phyloP scores from a whole-genome alignment of 2,888 invertebrate species.

The Andrena praecox region DNA sequence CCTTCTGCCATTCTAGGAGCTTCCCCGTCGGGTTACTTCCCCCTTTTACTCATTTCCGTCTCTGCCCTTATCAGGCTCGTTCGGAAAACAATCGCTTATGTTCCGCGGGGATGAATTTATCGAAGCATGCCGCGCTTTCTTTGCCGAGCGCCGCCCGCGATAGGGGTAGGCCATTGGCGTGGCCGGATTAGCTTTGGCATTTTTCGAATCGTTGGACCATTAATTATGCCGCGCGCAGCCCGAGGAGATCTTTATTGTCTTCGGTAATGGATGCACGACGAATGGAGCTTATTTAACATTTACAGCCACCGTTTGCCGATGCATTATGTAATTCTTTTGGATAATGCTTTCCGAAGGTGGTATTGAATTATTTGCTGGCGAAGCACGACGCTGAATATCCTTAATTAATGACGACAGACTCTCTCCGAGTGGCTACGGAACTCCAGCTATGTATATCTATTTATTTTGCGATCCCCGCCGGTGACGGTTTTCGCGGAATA shows the following conservation, averaged over 20 bases:
- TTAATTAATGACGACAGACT: constrained; percentile 46
- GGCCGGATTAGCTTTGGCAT: constrained; percentile 8
- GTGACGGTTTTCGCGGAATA: constrained; percentile 71
- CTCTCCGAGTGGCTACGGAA: constrained; percentile 53
- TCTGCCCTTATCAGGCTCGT: constrained; percentile 78
- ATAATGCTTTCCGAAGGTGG: too few species aligned
- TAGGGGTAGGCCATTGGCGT: constrained; percentile 5
- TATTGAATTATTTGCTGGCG: not conserved
- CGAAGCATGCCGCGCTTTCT: constrained; percentile 70
- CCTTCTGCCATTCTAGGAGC: constrained; percentile 66
- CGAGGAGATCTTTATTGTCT: constrained; percentile 9
- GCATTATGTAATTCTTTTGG: too few species aligned
- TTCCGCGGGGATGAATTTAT: constrained; percentile 79
- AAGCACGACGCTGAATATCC: not conserved
- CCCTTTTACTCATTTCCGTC: constrained; percentile 78
- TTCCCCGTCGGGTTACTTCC: constrained; percentile 61
- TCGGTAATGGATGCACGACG: not conserved
- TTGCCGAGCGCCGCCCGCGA: constrained; percentile 26
- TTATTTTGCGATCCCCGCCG: constrained; percentile 68
- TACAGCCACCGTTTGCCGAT: too few species aligned
- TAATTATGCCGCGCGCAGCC: not conserved
- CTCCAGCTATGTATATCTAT: constrained; percentile 73
- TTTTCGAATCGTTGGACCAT: constrained; percentile 2
- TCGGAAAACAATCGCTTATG: constrained; percentile 80
- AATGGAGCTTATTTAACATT: too few species aligned